Percentiles rank a stretch among this genome's conserved stretches.
phyloP scores from a whole-genome alignment of 1,140 invertebrate genomes.

The Danaus plexippus region DNA sequence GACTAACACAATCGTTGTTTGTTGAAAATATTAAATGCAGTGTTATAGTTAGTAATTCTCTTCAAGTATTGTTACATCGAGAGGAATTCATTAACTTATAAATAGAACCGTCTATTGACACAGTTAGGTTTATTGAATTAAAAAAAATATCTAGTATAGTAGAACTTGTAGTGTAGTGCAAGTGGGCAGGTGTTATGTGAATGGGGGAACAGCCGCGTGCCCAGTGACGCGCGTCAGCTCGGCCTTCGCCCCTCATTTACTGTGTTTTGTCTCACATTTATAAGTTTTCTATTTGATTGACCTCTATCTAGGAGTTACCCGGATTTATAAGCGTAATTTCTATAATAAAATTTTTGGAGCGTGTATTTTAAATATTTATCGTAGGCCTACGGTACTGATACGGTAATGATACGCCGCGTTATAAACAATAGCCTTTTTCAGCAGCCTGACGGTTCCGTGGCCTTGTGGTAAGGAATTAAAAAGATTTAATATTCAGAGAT shows the following conservation, averaged over 20 bases:
- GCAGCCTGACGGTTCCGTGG: constrained; percentile 7
- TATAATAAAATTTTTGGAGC: constrained; percentile 1
- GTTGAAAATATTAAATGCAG: too few relatives aligned
- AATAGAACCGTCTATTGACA: too few relatives aligned
- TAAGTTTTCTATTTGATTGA: constrained; percentile 17
- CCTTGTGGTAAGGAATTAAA: constrained; percentile 2
- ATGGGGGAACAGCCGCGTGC: constrained; percentile 5
- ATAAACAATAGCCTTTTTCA: constrained; percentile 9
- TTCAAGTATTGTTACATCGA: too few relatives aligned
- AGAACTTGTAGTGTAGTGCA: constrained; percentile 3
- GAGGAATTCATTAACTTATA: too few relatives aligned
- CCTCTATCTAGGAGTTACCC: constrained; percentile 9
- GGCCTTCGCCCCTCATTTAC: constrained; percentile 14
- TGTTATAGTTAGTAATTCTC: too few relatives aligned
- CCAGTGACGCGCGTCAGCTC: constrained; percentile 21
- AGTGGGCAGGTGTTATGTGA: constrained; percentile 10
- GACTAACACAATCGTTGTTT: too few relatives aligned
- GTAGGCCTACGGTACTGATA: constrained; percentile 9
- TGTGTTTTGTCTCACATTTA: constrained; percentile 10
- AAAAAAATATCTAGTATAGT: not conserved
- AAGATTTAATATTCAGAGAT: not conserved
- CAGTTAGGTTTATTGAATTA: too few relatives aligned
- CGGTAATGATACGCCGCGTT: constrained; percentile 14
- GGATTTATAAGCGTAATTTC: not conserved
- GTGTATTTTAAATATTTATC: constrained; percentile 9